Percentiles rank a stretch among this genome's conserved stretches.
Evolutionary conservation across 2,888 invertebrate genomes (phyloP).

Genomic region (Eupsilia transversa): DNA sequence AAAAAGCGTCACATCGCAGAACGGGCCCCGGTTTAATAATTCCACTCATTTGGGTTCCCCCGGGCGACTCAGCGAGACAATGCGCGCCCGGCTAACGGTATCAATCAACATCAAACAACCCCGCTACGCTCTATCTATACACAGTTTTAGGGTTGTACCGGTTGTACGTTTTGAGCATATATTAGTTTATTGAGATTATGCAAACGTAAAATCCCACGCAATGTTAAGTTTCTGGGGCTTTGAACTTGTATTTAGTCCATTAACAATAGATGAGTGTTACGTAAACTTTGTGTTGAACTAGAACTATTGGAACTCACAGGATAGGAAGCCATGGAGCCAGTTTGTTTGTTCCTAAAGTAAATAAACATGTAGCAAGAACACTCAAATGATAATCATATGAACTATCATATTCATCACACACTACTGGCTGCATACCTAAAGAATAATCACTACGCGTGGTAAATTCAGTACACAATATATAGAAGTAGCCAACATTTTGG

Average conservation of each 20-base stretch:
- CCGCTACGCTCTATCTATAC: slow-evolving; percentile 76
- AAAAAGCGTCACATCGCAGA: slow-evolving; percentile 88
- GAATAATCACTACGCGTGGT: neutral
- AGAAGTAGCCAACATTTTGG: slow-evolving; percentile 26
- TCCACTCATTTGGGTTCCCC: slow-evolving; percentile 88
- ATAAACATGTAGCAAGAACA: neutral
- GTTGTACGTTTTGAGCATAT: slow-evolving; percentile 75
- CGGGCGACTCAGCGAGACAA: slow-evolving; percentile 85
- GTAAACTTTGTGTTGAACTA: slow-evolving; percentile 24
- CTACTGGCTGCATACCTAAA: slow-evolving; percentile 10
- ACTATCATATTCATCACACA: neutral
- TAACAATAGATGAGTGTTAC: slow-evolving; percentile 34
- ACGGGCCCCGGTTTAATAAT: slow-evolving; percentile 88
- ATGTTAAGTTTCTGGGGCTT: slow-evolving; percentile 43
- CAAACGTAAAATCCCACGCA: slow-evolving; percentile 52
- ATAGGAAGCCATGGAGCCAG: slow-evolving; percentile 7
- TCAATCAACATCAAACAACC: slow-evolving; percentile 91
- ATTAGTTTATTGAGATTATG: slow-evolving; percentile 62
- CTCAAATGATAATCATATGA: neutral
- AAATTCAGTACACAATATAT: slow-evolving; percentile 11
- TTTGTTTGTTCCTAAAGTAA: slow-evolving; percentile 8
- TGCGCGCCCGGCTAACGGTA: slow-evolving; percentile 88
- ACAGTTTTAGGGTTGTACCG: slow-evolving; percentile 81
- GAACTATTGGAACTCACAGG: slow-evolving; percentile 16
- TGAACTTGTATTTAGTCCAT: slow-evolving; percentile 45